Conservation (phyloP, 2,888 invertebrate genomes). For the Eupithecia exiguata region DNA sequence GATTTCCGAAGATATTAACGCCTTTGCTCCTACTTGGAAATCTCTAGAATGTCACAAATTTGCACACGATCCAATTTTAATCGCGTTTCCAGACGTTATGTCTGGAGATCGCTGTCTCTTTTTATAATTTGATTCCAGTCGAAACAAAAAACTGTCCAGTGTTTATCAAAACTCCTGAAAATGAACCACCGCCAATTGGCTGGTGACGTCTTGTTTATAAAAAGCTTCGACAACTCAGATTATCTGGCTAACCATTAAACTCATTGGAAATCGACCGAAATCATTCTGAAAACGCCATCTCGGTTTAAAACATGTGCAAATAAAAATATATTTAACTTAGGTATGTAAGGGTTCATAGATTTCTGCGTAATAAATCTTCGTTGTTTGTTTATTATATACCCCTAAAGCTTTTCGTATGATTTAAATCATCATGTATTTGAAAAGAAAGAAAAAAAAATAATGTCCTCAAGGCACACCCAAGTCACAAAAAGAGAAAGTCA, state of each 20-base stretch:
- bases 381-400: constrained; percentile 10
- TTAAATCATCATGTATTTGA: neutral
- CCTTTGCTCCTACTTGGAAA: constrained; percentile 25
- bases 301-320: constrained; percentile 43
- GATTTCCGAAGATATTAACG: constrained; percentile 16
- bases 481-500: neutral
- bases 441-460: neutral
- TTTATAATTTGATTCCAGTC: constrained; percentile 21
- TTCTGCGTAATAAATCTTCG: neutral
- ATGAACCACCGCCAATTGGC: constrained; percentile 38
- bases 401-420: neutral
- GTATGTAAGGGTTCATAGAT: neutral
- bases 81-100: constrained; percentile 22
- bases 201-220: constrained; percentile 60
- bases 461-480: neutral
- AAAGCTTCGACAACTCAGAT: constrained; percentile 55
- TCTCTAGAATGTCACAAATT: constrained; percentile 39
- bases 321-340: constrained; percentile 30
- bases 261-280: constrained; percentile 43
- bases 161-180: constrained; percentile 37
- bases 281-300: constrained; percentile 42
- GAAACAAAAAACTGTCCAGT: constrained; percentile 38
- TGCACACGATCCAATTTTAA: constrained; percentile 38
- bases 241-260: constrained; percentile 54
- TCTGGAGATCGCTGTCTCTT: constrained; percentile 35